These are phyloP conservation scores for Cryptus viduatorius DNA, from an alignment of 2,888 invertebrate genomes.

Conservation along the genomic window DNA sequence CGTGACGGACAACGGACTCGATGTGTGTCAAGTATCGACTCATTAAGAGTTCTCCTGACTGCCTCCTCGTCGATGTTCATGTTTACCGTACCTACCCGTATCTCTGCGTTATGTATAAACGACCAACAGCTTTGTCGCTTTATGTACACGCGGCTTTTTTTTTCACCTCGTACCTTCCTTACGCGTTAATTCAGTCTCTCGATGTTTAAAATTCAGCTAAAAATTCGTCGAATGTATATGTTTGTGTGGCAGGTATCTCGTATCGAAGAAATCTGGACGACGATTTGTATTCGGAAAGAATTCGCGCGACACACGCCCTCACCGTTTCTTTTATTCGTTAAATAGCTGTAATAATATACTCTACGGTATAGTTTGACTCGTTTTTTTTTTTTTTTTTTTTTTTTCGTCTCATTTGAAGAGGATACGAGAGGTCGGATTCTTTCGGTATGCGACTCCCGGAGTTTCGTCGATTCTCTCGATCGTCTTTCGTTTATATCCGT, in stretches of 20 bases:
- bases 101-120: conserved; percentile 20
- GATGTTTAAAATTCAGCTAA: conserved; percentile 9
- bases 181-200: conserved; percentile 32
- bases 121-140: conserved; percentile 32
- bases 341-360: conserved; percentile 21
- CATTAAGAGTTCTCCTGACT: conserved; percentile 58
- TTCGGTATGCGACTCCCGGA: conserved; percentile 51
- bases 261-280: conserved; percentile 16
- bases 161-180: conserved; percentile 44
- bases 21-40: conserved; percentile 71
- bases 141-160: conserved; percentile 58
- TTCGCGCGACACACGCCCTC: conserved; percentile 1
- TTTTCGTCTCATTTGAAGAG: conserved; percentile 18
- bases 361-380: not conserved
- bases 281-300: conserved; percentile 45
- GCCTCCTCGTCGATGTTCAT: conserved; percentile 47
- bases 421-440: conserved; percentile 27
- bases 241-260: not conserved
- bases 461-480: conserved; percentile 46
- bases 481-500: conserved; percentile 21
- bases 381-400: conserved; percentile 1
- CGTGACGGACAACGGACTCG: conserved; percentile 63
- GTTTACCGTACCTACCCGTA: conserved; percentile 28
- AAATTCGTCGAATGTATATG: conserved; percentile 11
- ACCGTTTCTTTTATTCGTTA: conserved; percentile 30